These are phyloP conservation scores for Congeria kusceri DNA, from an alignment of 2,888 invertebrate genomes.

Conservation along the genomic window DNA sequence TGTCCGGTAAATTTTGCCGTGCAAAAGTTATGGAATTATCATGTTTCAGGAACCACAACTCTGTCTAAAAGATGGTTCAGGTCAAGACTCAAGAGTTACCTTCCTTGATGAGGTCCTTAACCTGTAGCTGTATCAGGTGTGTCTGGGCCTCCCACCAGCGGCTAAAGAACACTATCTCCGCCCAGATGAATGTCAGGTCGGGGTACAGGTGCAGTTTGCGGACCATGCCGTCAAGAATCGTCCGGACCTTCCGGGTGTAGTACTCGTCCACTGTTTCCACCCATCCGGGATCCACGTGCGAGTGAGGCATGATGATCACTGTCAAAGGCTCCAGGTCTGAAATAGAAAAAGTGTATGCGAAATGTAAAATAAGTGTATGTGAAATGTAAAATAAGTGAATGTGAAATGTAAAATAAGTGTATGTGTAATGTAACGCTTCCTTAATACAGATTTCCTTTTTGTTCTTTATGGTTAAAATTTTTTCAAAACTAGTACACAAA, in stretches of 20 bases:
- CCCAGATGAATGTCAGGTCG: constrained; percentile 87
- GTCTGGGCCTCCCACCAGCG: constrained; percentile 83
- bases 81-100: constrained; percentile 30
- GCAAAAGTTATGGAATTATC: no score
- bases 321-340: constrained; percentile 62
- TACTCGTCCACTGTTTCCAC: constrained; percentile 97
- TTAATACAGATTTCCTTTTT: no score
- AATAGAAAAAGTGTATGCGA: neutral
- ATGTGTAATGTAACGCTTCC: no score
- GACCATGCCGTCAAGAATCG: constrained; percentile 96
- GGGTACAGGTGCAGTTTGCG: constrained; percentile 93
- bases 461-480: no score
- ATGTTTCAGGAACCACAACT: no score
- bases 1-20: no score
- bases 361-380: neutral
- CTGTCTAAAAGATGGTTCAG: no score
- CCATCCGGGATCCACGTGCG: constrained; percentile 99
- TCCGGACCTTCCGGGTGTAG: constrained; percentile 91
- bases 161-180: constrained; percentile 83
- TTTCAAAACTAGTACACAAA: no score
- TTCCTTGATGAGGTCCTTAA: constrained; percentile 75
- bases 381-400: neutral
- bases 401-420: no score
- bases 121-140: constrained; percentile 74
- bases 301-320: constrained; percentile 93